Base-by-base conservation (phyloP, 2,888 invertebrate species). In the Danaus chrysippus region DNA sequence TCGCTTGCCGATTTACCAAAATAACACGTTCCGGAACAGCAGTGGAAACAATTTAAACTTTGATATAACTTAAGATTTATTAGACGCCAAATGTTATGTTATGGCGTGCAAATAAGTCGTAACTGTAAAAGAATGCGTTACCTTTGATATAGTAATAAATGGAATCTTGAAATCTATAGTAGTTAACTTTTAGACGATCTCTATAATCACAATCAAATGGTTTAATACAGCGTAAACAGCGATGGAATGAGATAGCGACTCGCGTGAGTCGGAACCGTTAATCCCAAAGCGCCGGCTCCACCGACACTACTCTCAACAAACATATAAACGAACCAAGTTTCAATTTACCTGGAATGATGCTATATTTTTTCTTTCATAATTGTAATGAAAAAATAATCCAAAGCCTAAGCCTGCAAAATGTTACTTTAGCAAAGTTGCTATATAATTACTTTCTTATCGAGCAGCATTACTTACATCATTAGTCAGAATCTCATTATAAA, bases 221-320 rank as follows among this genome's bases (percentile, higher is more conserved):
- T 86, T 84, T 87, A 86, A 86, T 88, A 85, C 77, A 79, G 81
- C 86, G 82, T 86, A 84, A 85, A 87, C 84, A 82, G 83, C 84
- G 86, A 86, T 86, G 80, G 79, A 79, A 79, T 76, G 79, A 83
- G 87, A 87, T 87, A 86, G 82, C 66, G 66, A 70, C 65, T 87
- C 78, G 87, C 88, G 87, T 88, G 88, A 69, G 73, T 69, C 67
- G 71, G 58, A 74, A 73, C 83, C 82, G 86, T 88, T 88, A 86
- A 86, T 86, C 84, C 86, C 64, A 57, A 56, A 67, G 72, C 66
- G 57, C 55, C 62, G 72, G 65, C 70, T 69, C 63, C 69, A 69
- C 72, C 67, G 67, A 69, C 71, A 72, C 70, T 66, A 68, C 65
- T 68, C 61, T 68, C 66, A 54, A 65, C 68, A 61, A 67, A 70